Conservation (phyloP, 2,888 invertebrate species). For the Melieria crassipennis region DNA sequence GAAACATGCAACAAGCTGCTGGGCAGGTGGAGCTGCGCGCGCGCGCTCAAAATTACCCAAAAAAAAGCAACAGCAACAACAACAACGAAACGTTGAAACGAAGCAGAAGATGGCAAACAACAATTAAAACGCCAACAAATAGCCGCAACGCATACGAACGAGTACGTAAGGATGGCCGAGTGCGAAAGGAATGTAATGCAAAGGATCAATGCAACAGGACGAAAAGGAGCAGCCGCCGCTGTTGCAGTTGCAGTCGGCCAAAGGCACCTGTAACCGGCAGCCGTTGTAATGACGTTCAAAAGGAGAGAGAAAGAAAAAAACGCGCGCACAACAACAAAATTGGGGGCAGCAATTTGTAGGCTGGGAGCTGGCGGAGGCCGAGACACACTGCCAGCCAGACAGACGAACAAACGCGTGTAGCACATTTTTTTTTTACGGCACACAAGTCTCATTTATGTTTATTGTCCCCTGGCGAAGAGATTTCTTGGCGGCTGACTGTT, state of each 20-base stretch:
- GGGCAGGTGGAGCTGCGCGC: background rate
- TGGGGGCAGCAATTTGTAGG: too few species aligned
- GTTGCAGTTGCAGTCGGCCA: background rate
- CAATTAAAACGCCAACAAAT: constrained; percentile 3
- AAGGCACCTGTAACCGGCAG: too few species aligned
- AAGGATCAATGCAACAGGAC: too few species aligned
- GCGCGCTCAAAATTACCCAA: background rate
- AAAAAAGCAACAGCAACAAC: background rate
- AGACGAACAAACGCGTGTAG: background rate
- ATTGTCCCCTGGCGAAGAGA: constrained; percentile 9
- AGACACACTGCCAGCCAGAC: background rate
- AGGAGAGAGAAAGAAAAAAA: too few species aligned
- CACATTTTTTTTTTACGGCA: background rate
- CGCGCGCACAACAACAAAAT: too few species aligned
- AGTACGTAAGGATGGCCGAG: background rate
- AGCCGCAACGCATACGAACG: background rate
- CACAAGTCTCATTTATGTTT: constrained; percentile 20
- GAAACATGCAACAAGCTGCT: background rate
- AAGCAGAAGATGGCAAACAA: background rate
- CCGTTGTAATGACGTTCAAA: too few species aligned
- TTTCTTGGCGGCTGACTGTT: background rate
- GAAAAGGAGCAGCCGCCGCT: background rate
- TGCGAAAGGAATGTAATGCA: background rate
- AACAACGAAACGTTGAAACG: background rate
- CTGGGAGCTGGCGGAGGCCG: too few species aligned